A percentile compares a stretch with the other conserved stretches of the same genome.
Conservation (phyloP, 2,888 invertebrate genomes). For the Clistopyga incitator region DNA sequence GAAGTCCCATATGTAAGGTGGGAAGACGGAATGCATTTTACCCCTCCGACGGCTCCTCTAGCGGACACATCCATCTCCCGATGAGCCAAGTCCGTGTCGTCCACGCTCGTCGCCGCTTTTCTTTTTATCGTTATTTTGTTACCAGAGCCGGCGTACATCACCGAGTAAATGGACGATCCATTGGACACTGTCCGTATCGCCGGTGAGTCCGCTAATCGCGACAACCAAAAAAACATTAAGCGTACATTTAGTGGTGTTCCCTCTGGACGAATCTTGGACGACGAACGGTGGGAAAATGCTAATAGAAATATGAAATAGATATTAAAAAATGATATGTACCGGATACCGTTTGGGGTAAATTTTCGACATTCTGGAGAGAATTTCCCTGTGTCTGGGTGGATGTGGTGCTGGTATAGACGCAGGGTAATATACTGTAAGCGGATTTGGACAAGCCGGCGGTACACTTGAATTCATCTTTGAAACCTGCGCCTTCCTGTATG, state of each 20-base stretch:
- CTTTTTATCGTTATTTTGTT: slow-evolving; percentile 94
- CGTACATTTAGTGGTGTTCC: too few relatives aligned
- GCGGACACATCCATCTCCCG: slow-evolving; percentile 84
- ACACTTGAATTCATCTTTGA: slow-evolving; percentile 91
- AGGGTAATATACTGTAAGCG: slow-evolving; percentile 90
- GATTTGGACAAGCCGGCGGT: slow-evolving; percentile 90
- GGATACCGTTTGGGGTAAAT: slow-evolving; percentile 75
- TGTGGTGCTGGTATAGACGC: slow-evolving; percentile 89
- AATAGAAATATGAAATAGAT: background rate
- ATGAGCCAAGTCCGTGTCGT: slow-evolving; percentile 84
- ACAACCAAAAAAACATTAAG: too few relatives aligned
- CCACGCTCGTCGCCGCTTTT: slow-evolving; percentile 86
- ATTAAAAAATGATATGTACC: slow-evolving; percentile 68
- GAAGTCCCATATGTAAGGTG: slow-evolving; percentile 80
- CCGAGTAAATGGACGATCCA: slow-evolving; percentile 89
- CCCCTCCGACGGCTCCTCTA: slow-evolving; percentile 81
- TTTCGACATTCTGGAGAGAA: slow-evolving; percentile 73
- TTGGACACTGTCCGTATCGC: slow-evolving; percentile 85
- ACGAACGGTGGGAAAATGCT: too few relatives aligned
- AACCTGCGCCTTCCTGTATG: slow-evolving; percentile 92
- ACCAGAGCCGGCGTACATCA: slow-evolving; percentile 92
- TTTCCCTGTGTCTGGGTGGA: slow-evolving; percentile 85
- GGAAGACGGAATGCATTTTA: slow-evolving; percentile 82
- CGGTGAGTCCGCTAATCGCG: slow-evolving; percentile 74
- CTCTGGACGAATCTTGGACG: too few relatives aligned